A percentile compares a stretch with the other conserved stretches of the same genome.
Evolutionary conservation across 2,888 invertebrate species (phyloP).

Genomic region (Euproctis similis): DNA sequence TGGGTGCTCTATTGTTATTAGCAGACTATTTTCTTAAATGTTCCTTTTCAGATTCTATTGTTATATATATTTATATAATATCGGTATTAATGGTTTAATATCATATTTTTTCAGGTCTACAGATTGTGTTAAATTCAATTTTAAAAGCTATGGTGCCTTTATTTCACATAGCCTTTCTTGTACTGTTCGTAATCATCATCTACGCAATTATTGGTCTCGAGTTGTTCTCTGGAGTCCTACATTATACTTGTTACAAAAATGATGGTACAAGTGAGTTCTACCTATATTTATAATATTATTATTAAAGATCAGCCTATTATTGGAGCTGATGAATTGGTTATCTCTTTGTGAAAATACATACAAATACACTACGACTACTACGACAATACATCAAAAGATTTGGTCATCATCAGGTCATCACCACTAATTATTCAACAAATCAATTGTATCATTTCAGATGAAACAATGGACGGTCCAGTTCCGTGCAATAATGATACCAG

Average conservation of each 20-base stretch:
- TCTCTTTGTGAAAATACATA: too few species aligned
- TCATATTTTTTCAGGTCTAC: conserved; percentile 86
- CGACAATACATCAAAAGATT: too few species aligned
- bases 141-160: conserved; percentile 99
- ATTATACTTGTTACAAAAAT: conserved; percentile 90
- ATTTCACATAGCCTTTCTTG: conserved; percentile 98
- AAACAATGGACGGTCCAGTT: conserved; percentile 32
- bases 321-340: too few species aligned
- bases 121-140: conserved; percentile 99
- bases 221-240: conserved; percentile 96
- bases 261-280: conserved; percentile 79
- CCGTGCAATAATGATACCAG: conserved; percentile 76
- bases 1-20: too few species aligned
- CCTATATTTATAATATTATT: too few species aligned
- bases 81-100: neutral
- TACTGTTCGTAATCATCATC: conserved; percentile 99
- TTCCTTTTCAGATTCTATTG: too few species aligned
- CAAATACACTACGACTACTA: neutral
- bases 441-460: conserved; percentile 28
- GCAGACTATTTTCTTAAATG: too few species aligned
- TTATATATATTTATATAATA: too few species aligned
- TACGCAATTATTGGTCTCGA: conserved; percentile 99
- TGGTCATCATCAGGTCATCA: too few species aligned
- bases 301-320: too few species aligned
- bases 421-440: too few species aligned